Evolutionary conservation across 1,140 invertebrate genomes (phyloP), one percentile per base, ranked within the genome.

Genomic region (Cephus cinctus): DNA sequence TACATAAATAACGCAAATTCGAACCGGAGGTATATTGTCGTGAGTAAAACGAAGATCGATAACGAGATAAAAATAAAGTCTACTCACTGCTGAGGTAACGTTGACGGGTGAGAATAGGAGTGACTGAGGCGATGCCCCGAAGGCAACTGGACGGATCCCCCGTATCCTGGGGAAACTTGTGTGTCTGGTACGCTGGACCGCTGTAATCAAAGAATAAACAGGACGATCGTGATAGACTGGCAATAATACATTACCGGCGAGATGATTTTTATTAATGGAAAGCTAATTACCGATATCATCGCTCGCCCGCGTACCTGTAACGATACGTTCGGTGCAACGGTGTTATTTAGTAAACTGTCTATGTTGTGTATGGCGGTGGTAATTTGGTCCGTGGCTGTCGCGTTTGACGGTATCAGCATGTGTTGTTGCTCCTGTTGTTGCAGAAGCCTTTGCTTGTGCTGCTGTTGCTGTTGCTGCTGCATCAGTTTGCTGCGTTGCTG

Each of bases 261-360:
- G 16, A 31, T 36, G 22, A 36, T 32, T 31, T 9, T 15, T 27
- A 38, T 2, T 31, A 14, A 20, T 16, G 23, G 31, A 23, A 32
- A 16, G 31, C 25, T 18, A 25, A 14, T 53, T 32, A 3, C 25
- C 25, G 25, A 6, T 27, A n/a, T 8, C 25, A 27, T 8, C n/a
- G 25, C 25, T 27, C 15, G 14, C 23, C 43, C 35, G n/a, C 30
- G 47, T 60, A 84, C 82, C 77, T 82, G 82, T 50, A 85, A 67
- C 19, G 88, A 85, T 5, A 92, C 89, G 73, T 92, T 92, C 5
- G 86, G 88, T 15, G 88, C 87, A 49, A 88, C 86, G n/a, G 84
- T 84, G 60, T 84, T 87, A 65, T 90, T 91, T 51, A 92, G 76
- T 56, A 92, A 75, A 46, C 83, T 87, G 67, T 86, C 84, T 53